A percentile compares a stretch with the other conserved stretches of the same genome.
These are phyloP conservation scores for Sterna hirundo DNA, from an alignment of 2,113 vertebrate genomes.

Conservation along the genomic window DNA sequence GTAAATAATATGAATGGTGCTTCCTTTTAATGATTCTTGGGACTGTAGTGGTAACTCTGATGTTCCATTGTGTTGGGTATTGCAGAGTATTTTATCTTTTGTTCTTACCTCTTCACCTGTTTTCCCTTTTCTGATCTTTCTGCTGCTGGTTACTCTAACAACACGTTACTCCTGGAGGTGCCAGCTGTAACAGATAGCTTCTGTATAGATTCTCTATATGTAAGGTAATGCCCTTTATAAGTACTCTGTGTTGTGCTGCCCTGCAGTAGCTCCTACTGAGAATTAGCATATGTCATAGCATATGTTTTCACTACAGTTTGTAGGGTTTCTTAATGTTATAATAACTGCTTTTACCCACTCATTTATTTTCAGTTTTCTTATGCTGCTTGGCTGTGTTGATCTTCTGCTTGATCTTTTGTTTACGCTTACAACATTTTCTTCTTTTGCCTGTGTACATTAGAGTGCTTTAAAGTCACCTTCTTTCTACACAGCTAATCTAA, in stretches of 20 bases:
- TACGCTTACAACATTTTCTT: background rate
- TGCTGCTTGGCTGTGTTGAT: background rate
- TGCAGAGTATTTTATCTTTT: constrained; percentile 15
- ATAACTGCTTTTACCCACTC: background rate
- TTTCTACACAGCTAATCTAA: background rate
- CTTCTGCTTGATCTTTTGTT: background rate
- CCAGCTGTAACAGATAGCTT: constrained; percentile 67
- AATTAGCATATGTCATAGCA: background rate
- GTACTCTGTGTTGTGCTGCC: constrained; percentile 32
- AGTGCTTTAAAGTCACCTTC: background rate
- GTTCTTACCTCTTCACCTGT: constrained; percentile 53
- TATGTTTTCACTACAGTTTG: background rate
- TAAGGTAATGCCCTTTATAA: constrained; percentile 66
- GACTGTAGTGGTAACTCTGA: background rate
- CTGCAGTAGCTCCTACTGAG: background rate
- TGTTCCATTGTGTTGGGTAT: background rate
- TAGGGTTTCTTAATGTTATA: background rate
- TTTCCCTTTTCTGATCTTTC: constrained; percentile 61
- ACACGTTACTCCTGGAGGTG: constrained; percentile 61
- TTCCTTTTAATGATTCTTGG: background rate
- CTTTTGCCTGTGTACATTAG: background rate
- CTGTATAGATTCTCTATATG: constrained; percentile 62
- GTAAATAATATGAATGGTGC: background rate
- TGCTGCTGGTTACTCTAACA: constrained; percentile 66
- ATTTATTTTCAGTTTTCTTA: background rate